Percentiles rank a stretch among this genome's conserved stretches.
Evolutionary conservation across 1,140 invertebrate species (phyloP).

Genomic region (Stratiolaelaps scimitus): DNA sequence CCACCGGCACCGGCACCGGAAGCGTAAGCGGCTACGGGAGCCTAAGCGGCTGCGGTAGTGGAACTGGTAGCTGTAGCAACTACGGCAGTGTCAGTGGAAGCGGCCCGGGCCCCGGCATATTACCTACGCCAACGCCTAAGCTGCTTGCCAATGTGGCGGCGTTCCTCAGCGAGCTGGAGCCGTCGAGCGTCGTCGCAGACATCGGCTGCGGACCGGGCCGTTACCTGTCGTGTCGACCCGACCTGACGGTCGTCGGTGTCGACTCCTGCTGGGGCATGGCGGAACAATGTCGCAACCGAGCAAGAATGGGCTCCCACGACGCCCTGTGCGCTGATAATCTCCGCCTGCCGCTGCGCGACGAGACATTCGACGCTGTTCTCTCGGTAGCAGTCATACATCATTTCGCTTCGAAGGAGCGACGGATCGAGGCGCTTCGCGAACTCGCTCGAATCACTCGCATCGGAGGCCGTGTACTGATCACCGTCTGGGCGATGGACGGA

Average conservation of each 20-base stretch:
- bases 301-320: conserved; percentile 46
- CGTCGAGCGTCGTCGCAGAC: conserved; percentile 79
- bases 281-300: conserved; percentile 56
- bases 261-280: conserved; percentile 70
- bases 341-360: conserved; percentile 73
- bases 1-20: too few species aligned
- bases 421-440: conserved; percentile 71
- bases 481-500: conserved; percentile 94
- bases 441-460: conserved; percentile 72
- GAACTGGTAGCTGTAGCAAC: too few species aligned
- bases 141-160: conserved; percentile 50
- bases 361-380: conserved; percentile 81
- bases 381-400: conserved; percentile 85
- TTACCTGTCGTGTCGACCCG: conserved; percentile 71
- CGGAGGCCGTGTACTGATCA: conserved; percentile 79
- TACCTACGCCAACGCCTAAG: not conserved
- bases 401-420: conserved; percentile 75
- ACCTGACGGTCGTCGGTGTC: conserved; percentile 68
- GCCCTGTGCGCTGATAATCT: conserved; percentile 70
- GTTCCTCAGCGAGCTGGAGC: conserved; percentile 71
- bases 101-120: too few species aligned
- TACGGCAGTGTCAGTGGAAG: too few species aligned
- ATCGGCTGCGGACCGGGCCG: conserved; percentile 88
- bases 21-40: too few species aligned
- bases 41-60: too few species aligned